A percentile compares a stretch with the other conserved stretches of the same genome.
These are phyloP conservation scores for Trematomus bernacchii DNA, from an alignment of 2,797 vertebrate genomes.

Conservation along the genomic window DNA sequence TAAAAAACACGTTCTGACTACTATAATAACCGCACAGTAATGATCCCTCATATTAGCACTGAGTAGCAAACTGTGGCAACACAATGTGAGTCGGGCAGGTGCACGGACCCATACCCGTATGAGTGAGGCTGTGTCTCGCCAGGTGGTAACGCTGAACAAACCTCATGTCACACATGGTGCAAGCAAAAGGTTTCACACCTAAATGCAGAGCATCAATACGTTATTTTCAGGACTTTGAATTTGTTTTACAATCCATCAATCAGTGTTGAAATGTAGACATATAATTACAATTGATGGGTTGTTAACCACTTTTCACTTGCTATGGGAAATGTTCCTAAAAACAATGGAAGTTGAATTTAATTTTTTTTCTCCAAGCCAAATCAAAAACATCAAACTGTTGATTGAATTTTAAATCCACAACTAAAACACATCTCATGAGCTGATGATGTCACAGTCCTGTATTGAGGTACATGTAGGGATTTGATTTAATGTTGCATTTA, in stretches of 20 bases:
- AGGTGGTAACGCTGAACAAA: slow-evolving; percentile 86
- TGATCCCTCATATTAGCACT: slow-evolving; percentile 3
- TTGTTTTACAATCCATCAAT: slow-evolving; percentile 71
- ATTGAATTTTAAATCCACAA: slow-evolving; percentile 72
- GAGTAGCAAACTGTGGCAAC: slow-evolving; percentile 19
- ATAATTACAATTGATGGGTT: slow-evolving; percentile 79
- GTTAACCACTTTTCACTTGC: slow-evolving; percentile 73
- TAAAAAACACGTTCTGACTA: background rate
- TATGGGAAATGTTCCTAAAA: slow-evolving; percentile 10
- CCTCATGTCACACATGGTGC: slow-evolving; percentile 85
- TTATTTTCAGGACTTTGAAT: slow-evolving; percentile 68
- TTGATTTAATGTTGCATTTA: slow-evolving; percentile 27
- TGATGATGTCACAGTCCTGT: slow-evolving; percentile 74
- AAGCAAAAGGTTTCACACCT: slow-evolving; percentile 87
- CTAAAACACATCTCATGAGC: slow-evolving; percentile 82
- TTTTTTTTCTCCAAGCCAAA: slow-evolving; percentile 45
- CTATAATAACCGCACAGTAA: background rate
- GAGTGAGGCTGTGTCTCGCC: slow-evolving; percentile 86
- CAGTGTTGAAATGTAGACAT: slow-evolving; percentile 40
- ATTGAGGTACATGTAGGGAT: slow-evolving; percentile 19
- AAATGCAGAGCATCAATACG: slow-evolving; percentile 79
- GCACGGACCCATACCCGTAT: slow-evolving; percentile 83
- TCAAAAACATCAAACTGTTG: slow-evolving; percentile 27
- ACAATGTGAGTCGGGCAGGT: slow-evolving; percentile 69
- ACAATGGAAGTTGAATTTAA: slow-evolving; percentile 16